Evolutionary conservation across 1,140 invertebrate species (phyloP), one percentile per base, ranked within the genome.

Genomic region (Caenorhabditis brenneri): DNA sequence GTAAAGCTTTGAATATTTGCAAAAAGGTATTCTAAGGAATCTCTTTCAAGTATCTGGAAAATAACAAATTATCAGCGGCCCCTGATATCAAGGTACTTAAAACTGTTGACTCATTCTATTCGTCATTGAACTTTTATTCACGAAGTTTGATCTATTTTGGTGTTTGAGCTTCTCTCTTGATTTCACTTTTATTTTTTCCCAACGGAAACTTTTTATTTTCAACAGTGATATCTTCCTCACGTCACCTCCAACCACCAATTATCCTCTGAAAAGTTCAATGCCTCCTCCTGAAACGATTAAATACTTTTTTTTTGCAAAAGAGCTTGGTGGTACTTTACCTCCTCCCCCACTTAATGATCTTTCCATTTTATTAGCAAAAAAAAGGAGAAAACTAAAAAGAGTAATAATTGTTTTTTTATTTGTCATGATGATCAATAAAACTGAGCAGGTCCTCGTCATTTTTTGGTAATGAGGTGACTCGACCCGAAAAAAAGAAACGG

Each of bases 361-460:
- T 55, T 55, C 27, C 15, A 27, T 55, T 55, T 27, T 55, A 27
- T 55, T 51, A 51, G 49, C 22, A n/a, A 12, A 46, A 51, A 16
- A 16, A 1, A 1, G 22, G 22, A 51, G 9, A 51, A 51, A 10
- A 42, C 39, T 42, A 12, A 24, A 29, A 27, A 29, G 22, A 55
- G 22, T 27, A 51, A 51, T 51, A 55, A 55, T 55, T 5, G 27
- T 55, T 55, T 22, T 55, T 55, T 55, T 27, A 12, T 55, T 27
- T 55, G 10, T 55, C 24, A 10, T 55, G 53, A 55, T 24, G 22
- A 55, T 55, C 53, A 27, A 55, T 55, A 55, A 55, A 55, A 51
- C 2, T 55, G 53, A 55, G 22, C 5, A 55, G 51, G 51, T 42
- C 65, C 65, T 74, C 65, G 65, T 74, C 65, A 74, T 74, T 74